Conservation (phyloP, 2,797 vertebrate species). For the Leptodactylus fallax region DNA sequence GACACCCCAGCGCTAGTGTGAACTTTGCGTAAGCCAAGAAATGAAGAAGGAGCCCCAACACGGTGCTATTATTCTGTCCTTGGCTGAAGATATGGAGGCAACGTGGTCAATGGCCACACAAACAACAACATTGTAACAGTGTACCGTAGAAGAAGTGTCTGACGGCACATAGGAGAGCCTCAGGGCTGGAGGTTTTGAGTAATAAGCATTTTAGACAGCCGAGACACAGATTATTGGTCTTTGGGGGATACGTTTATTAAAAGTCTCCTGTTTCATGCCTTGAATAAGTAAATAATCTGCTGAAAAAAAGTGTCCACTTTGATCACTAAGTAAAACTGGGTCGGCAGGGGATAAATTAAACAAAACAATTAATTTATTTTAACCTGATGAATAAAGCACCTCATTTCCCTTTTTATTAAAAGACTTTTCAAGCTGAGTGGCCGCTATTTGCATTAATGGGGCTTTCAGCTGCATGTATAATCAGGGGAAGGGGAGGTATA, state of each 20-base stretch:
- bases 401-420: conserved; percentile 13
- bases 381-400: conserved; percentile 22
- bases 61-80: no score
- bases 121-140: no score
- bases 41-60: no score
- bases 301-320: conserved; percentile 21
- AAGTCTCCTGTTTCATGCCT: not conserved
- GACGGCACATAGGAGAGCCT: not conserved
- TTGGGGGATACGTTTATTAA: not conserved
- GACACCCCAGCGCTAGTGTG: no score
- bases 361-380: conserved; percentile 37
- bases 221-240: not conserved
- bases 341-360: conserved; percentile 17
- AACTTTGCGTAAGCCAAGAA: no score
- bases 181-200: not conserved
- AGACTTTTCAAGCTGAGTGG: conserved; percentile 16
- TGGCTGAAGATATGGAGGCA: no score
- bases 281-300: not conserved
- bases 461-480: not conserved
- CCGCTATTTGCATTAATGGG: not conserved
- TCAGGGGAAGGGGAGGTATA: not conserved
- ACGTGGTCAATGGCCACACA: no score
- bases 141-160: no score
- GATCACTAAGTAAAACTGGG: conserved; percentile 29
- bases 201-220: not conserved